A percentile compares a stretch with the other conserved stretches of the same genome.
These are phyloP conservation scores for Phaetusa simplex DNA, from an alignment of 2,113 vertebrate genomes.

Conservation along the genomic window DNA sequence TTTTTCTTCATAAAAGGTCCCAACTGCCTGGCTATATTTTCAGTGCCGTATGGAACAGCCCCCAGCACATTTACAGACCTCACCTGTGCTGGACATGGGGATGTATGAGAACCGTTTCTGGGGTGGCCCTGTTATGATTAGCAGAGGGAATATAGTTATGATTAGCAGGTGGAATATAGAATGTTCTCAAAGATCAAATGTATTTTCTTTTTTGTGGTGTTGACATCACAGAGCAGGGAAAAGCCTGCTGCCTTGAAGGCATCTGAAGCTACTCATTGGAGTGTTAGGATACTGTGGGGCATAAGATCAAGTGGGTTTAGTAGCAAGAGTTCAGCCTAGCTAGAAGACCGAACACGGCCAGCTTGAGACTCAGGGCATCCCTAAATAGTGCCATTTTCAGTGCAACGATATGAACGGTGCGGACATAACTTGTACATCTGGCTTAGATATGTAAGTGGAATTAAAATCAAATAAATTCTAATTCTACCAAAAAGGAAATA, in stretches of 20 bases:
- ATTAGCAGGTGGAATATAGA: neutral
- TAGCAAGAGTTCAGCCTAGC: neutral
- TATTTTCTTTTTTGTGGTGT: neutral
- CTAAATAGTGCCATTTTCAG: neutral
- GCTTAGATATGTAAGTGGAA: neutral
- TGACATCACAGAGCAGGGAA: fast-evolving
- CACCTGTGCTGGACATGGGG: neutral
- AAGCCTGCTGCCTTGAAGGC: neutral
- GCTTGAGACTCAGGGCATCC: neutral
- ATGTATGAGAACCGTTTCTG: neutral
- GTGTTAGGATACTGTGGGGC: neutral
- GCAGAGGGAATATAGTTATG: neutral
- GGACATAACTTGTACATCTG: neutral
- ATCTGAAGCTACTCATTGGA: neutral
- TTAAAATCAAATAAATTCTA: neutral
- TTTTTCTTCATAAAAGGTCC: neutral
- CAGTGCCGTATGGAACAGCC: neutral
- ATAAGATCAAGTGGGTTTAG: neutral
- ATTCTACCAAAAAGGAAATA: neutral
- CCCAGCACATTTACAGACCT: neutral
- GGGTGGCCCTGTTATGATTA: neutral
- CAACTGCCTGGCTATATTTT: neutral
- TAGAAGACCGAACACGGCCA: neutral
- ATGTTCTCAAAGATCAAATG: neutral
- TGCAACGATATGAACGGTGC: neutral